Conservation (phyloP, 2,113 vertebrate species). For the Chaetodon trifascialis region DNA sequence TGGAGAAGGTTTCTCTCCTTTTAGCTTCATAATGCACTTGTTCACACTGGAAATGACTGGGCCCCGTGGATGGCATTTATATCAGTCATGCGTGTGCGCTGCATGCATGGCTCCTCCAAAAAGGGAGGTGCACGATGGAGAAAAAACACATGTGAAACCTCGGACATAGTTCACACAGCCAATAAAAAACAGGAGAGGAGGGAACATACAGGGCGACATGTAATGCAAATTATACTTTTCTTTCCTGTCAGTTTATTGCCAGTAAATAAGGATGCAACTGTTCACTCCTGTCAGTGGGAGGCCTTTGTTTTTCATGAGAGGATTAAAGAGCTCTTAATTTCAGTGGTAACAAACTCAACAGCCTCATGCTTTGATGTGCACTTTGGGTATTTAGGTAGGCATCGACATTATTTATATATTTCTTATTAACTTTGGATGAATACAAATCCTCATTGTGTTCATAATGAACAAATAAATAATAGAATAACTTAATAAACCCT, state of each 20-base stretch:
- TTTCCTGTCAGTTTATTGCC: slow-evolving; percentile 26
- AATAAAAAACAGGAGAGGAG: not conserved
- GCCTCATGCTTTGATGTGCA: slow-evolving; percentile 26
- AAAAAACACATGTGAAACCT: not conserved
- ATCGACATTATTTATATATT: slow-evolving; percentile 5
- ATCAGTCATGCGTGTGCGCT: not conserved
- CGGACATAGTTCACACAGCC: not conserved
- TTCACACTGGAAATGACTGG: slow-evolving; percentile 25
- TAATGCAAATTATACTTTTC: slow-evolving; percentile 21
- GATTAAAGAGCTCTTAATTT: slow-evolving; percentile 47
- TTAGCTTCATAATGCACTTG: slow-evolving; percentile 54
- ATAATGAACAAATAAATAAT: slow-evolving; percentile 1
- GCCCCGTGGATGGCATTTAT: not conserved
- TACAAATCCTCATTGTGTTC: not conserved
- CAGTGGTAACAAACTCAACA: not conserved
- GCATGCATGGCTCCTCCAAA: not conserved
- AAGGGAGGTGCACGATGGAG: not conserved
- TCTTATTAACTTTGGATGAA: not conserved
- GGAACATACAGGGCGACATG: not conserved
- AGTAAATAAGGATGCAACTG: slow-evolving; percentile 18
- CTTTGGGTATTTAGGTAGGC: slow-evolving; percentile 13
- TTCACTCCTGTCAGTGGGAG: slow-evolving; percentile 26
- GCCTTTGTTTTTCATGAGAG: slow-evolving; percentile 42
- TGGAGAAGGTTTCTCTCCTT: slow-evolving; percentile 20
- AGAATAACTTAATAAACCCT: not conserved